These are phyloP conservation scores for Mirza zaza DNA, from an alignment of 2,113 vertebrate species.

Conservation along the genomic window DNA sequence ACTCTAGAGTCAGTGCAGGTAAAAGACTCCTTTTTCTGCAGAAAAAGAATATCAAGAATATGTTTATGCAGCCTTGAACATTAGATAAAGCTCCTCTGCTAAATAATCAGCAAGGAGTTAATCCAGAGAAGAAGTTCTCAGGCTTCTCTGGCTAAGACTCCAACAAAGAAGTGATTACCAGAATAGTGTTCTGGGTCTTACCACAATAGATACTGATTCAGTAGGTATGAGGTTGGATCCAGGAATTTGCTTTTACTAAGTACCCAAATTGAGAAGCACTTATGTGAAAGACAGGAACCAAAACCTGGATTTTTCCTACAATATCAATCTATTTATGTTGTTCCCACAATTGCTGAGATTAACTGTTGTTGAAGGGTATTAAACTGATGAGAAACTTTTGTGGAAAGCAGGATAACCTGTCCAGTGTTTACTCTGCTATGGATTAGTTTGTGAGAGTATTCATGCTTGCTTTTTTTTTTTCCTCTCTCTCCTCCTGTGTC, in stretches of 20 bases:
- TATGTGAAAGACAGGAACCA: neutral
- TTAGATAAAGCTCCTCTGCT: neutral
- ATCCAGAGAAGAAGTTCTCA: neutral
- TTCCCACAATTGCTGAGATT: neutral
- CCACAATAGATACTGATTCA: neutral
- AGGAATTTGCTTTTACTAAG: neutral
- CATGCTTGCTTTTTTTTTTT: neutral
- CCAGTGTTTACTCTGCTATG: neutral
- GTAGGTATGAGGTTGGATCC: neutral
- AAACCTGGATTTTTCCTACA: neutral
- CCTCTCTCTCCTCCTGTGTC: neutral
- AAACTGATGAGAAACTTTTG: neutral
- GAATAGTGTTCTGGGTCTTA: neutral
- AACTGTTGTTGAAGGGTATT: neutral
- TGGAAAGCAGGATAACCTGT: neutral
- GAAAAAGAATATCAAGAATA: neutral
- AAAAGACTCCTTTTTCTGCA: neutral
- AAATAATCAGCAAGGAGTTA: neutral
- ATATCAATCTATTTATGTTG: neutral
- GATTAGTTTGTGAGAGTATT: neutral
- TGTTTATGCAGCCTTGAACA: neutral
- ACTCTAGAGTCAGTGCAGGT: neutral
- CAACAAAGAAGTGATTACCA: neutral
- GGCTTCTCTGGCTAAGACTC: neutral
- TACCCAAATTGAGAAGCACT: neutral